Evolutionary conservation across 2,888 invertebrate genomes (phyloP), one percentile per base, ranked within the genome.

Genomic region (Heliconius aoede): DNA sequence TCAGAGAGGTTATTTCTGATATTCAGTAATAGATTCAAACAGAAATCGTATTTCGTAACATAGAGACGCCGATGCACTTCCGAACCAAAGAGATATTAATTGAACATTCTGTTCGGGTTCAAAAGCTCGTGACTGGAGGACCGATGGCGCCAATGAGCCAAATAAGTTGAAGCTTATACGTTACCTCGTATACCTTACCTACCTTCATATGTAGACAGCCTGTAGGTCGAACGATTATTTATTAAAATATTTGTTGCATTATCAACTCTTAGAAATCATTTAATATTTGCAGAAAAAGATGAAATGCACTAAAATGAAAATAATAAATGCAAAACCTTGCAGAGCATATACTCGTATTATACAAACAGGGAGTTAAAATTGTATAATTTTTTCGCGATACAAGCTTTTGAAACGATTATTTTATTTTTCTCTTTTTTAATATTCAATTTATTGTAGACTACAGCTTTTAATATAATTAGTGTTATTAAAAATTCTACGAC

Each of bases 81-180:
- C n/a, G 62, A 61, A 76, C 51, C 61, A 67, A 58, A 51, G 58
- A 51, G 67, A 68, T 73, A 73, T 73, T 69, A 76, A 73, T 73
- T 68, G 55, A 76, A 36, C 55, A 46, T 26, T 64, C 64, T 73
- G 36, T 61, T 67, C 15, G 36, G n/a, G 46, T 67, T 73, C 32
- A 32, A 68, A 73, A 40, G 73, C 73, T 76, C 76, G 73, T 51
- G 73, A 76, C 24, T 55, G n/a, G 58, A 60, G 32, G 72, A 73
- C 51, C 76, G 36, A 67, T 67, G 58, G 68, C 51, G 67, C 32
- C 76, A 67, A 76, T 60, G 72, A 76, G 68, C 62, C 69, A n/a
- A 62, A 73, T 69, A 62, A 51, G 28, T 69, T 67, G 36, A 4
- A 58, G 36, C 46, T 46, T 65, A 28, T 32, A 30, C 30, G n/a